Base-by-base conservation (phyloP, 2,888 invertebrate genomes). In the Nesidiocoris tenuis region DNA sequence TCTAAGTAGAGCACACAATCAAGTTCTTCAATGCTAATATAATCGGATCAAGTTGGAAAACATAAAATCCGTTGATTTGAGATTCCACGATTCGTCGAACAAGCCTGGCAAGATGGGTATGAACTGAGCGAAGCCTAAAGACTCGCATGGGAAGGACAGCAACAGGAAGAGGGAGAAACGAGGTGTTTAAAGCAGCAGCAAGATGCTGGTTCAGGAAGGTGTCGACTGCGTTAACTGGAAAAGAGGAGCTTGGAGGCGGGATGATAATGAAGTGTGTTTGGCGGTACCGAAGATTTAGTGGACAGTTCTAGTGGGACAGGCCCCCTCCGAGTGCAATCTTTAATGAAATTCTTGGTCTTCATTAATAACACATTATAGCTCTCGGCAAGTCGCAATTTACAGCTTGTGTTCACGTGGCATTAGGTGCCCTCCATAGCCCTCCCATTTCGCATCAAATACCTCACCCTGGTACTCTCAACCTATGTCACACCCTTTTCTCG, bases 311-410 rank as follows among this genome's bases (percentile, higher is more conserved):
- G 74, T 71, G 72, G 68, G 70, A 76, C 76, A 76, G 19, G 61
- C 71, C 67, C 39, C 67, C 54, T 63, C 61, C 57, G 57, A 74
- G 78, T 72, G 79, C 78, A 79, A 80, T 80, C 80, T 80, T 80
- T 80, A 80, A 80, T 80, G 80, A 80, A 80, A 80, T 80, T 80
- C 80, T 79, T 80, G 80, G 77, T 79, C 79, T 80, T 80, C 80
- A 79, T 79, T 80, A 80, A 80, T 80, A 80, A 79, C 79, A 79
- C 80, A 80, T 80, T 80, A 80, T 79, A 79, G 79, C 79, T 77
- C 75, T 77, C 75, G 76, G 78, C 64, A 78, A 74, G 77, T 74
- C 76, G 75, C 76, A 78, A 80, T 79, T 79, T 80, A 80, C 78
- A 76, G 79, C 79, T 77, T 72, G 75, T 64, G 72, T 77, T 74